phyloP scores from a whole-genome alignment of 2,797 vertebrate species.

The Miichthys miiuy region DNA sequence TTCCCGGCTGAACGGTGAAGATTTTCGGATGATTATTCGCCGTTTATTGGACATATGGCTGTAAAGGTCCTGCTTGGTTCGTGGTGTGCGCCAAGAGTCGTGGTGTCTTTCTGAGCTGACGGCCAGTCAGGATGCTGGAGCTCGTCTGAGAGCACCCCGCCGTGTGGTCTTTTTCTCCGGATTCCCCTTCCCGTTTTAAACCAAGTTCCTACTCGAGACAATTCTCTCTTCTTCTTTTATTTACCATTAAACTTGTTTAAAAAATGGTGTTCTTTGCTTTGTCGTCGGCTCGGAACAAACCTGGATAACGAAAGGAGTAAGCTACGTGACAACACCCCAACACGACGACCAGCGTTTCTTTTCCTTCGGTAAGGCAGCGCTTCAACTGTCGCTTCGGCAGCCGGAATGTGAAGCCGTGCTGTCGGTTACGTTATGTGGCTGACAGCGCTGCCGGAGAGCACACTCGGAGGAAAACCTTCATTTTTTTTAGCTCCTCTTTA shows the following conservation, averaged over 20 bases:
- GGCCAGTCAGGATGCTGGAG: constrained; percentile 69
- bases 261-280: constrained; percentile 78
- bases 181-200: constrained; percentile 22
- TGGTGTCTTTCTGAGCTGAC: constrained; percentile 34
- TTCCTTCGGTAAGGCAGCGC: constrained; percentile 67
- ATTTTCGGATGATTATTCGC: not conserved
- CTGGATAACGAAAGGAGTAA: constrained; percentile 78
- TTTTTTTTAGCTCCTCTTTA: not conserved
- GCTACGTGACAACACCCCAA: constrained; percentile 71
- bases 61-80: constrained; percentile 24
- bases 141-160: constrained; percentile 63
- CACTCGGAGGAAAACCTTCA: not conserved
- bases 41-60: constrained; percentile 41
- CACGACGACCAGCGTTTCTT: constrained; percentile 63
- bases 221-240: constrained; percentile 2
- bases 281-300: constrained; percentile 77
- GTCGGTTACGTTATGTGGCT: constrained; percentile 26
- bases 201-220: constrained; percentile 30
- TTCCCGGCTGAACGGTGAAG: constrained; percentile 19
- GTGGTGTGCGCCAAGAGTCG: constrained; percentile 37
- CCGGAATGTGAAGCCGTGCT: constrained; percentile 41
- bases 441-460: constrained; percentile 30
- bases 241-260: constrained; percentile 35
- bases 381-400: constrained; percentile 33
- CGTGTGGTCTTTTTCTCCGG: constrained; percentile 44